phyloP scores from a whole-genome alignment of 2,888 invertebrate genomes.

The Acrobasis suavella region DNA sequence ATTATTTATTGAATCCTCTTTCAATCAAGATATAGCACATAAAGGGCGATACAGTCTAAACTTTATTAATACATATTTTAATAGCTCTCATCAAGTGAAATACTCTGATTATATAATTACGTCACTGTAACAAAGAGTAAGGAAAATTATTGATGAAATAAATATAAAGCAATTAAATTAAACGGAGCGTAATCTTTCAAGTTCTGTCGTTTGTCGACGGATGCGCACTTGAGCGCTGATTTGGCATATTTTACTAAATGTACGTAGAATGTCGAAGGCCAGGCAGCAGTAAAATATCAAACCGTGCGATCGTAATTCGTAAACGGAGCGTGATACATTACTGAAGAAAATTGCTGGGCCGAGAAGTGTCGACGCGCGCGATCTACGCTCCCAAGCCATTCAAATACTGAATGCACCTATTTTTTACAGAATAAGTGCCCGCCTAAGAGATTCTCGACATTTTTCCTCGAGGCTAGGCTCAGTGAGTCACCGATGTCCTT shows the following conservation, averaged over 20 bases:
- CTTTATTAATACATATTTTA: conserved; percentile 9
- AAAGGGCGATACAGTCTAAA: not conserved
- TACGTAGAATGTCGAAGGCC: conserved; percentile 17
- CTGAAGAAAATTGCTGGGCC: conserved; percentile 1
- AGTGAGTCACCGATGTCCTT: conserved; percentile 74
- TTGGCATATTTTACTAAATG: conserved; percentile 21
- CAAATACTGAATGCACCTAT: conserved; percentile 15
- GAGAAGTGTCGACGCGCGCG: not conserved
- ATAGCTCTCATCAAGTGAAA: conserved; percentile 12
- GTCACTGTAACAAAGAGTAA: conserved; percentile 28
- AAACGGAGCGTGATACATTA: conserved; percentile 16
- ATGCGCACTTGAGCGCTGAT: not conserved
- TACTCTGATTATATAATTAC: not conserved
- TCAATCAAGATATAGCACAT: not conserved
- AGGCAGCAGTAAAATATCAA: conserved; percentile 5
- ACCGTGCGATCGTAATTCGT: conserved; percentile 11
- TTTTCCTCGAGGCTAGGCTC: conserved; percentile 51
- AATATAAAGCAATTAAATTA: conserved; percentile 33
- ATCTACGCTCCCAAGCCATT: not conserved
- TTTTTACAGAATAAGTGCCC: conserved; percentile 27
- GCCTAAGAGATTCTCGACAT: conserved; percentile 46
- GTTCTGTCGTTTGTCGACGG: not conserved
- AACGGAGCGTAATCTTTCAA: conserved; percentile 29
- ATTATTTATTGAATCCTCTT: conserved; percentile 10
- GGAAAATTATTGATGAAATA: conserved; percentile 37